These are phyloP conservation scores for Empidonax traillii DNA, from an alignment of 2,113 vertebrate genomes.

Conservation along the genomic window DNA sequence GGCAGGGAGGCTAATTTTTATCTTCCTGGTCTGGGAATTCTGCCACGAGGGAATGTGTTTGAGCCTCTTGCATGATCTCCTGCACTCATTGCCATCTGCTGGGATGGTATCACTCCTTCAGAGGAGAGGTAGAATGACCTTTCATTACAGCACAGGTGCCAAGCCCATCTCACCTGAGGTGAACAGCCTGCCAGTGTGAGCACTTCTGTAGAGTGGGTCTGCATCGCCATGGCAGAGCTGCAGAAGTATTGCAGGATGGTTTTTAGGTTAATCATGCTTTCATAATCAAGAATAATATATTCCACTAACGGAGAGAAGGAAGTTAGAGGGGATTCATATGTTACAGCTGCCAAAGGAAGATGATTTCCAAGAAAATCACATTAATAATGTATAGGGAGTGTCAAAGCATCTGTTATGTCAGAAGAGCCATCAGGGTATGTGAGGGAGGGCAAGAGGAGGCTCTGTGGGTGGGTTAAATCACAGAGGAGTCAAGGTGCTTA, in stretches of 20 bases:
- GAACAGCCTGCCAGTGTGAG: background rate
- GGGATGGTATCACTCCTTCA: background rate
- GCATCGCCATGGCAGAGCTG: background rate
- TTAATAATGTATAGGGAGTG: background rate
- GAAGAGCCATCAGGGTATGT: background rate
- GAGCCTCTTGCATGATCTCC: background rate
- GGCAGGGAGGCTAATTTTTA: background rate
- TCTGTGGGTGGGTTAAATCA: background rate
- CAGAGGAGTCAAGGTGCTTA: background rate
- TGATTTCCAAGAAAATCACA: background rate
- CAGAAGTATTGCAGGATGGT: background rate
- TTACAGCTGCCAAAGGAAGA: conserved; percentile 9
- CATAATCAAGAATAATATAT: background rate
- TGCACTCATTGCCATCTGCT: background rate
- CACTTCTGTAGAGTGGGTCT: background rate
- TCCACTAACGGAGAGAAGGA: background rate
- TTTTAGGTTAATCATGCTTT: background rate
- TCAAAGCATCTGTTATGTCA: background rate
- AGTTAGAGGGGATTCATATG: background rate
- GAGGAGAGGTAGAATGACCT: background rate
- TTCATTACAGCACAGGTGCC: background rate
- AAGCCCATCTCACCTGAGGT: background rate
- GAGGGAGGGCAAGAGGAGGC: background rate
- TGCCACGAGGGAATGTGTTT: background rate
- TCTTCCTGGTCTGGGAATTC: background rate